Conservation (phyloP, 2,797 vertebrate species). For the Salarias fasciatus region DNA sequence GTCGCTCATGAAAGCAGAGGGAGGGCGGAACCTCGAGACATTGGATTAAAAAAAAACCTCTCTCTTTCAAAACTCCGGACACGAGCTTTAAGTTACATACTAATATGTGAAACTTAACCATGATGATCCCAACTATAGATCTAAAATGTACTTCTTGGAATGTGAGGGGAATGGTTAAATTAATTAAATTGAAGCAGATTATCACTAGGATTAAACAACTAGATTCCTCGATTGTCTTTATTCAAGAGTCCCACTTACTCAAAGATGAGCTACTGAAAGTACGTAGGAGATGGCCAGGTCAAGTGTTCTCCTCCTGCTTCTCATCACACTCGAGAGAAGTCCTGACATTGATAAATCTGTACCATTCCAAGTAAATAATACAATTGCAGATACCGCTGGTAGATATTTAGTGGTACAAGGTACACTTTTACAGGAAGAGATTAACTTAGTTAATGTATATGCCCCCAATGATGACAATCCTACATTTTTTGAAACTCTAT, state of each 20-base stretch:
- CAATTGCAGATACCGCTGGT: not conserved
- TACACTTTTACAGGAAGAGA: not conserved
- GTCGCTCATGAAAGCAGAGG: no score
- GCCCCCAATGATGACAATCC: not conserved
- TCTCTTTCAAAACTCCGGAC: no score
- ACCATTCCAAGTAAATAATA: not conserved
- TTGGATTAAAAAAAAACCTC: no score
- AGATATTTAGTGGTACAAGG: not conserved
- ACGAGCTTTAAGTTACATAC: no score
- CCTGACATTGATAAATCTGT: not conserved
- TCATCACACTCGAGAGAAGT: not conserved
- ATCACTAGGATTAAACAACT: not conserved
- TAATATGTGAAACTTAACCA: no score
- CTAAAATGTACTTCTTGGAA: no score
- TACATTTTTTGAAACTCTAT: no score
- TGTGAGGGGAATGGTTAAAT: no score
- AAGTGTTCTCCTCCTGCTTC: not conserved
- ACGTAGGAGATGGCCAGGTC: not conserved
- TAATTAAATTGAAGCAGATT: no score
- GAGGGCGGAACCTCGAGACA: no score
- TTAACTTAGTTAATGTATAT: not conserved
- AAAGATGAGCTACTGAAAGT: not conserved
- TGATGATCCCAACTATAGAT: no score
- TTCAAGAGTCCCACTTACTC: not conserved
- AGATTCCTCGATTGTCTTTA: not conserved